Base-by-base conservation (phyloP, 2,113 vertebrate genomes). In the Procavia capensis region DNA sequence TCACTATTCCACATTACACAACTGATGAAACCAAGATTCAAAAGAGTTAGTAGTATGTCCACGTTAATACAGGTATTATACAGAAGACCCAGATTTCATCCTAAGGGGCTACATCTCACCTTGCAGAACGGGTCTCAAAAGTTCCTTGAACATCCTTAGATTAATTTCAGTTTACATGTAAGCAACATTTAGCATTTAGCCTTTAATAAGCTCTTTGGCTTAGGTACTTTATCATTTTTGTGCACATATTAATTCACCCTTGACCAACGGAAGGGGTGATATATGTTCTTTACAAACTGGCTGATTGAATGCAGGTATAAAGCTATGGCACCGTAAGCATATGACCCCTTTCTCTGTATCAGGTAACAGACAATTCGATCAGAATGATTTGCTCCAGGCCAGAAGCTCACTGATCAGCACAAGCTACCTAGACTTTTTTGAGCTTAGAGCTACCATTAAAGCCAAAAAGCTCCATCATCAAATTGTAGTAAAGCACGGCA, bases 311-410 rank as follows among this genome's bases (percentile, higher is more conserved):
- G 41, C 88, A 95, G 41, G 20, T 84, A 8, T 70, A 95, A 87
- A 92, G 64, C 47, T 84, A 34, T 83, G 45, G 70, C 89, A 66
- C 85, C 88, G 93, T 78, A 94, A 80, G 93, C 83, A 87, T 89
- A 75, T 70, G 96, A 88, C 63, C 75, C 25, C 45, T 93, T 94
- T 95, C 39, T 90, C 20, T 76, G 39, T 94, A 66, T 68, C 43
- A 93, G 85, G 63, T 91, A 97, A 90, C 47, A 95, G 74, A 59
- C 90, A 95, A 95, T 96, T 93, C 94, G 94, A 89, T 88, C 54
- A 84, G 25, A 94, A 36, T 81, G 86, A 89, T 93, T 96, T 96
- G 89, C 75, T 92, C n/a, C 20, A 90, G 61, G 66, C 50, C 88
- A 79, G 27, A 92, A 95, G 41, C 63, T 97, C 50, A 91, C 45